Evolutionary conservation across 2,113 vertebrate genomes (phyloP), one percentile per base, ranked within the genome.

Genomic region (Engystomops pustulosus): DNA sequence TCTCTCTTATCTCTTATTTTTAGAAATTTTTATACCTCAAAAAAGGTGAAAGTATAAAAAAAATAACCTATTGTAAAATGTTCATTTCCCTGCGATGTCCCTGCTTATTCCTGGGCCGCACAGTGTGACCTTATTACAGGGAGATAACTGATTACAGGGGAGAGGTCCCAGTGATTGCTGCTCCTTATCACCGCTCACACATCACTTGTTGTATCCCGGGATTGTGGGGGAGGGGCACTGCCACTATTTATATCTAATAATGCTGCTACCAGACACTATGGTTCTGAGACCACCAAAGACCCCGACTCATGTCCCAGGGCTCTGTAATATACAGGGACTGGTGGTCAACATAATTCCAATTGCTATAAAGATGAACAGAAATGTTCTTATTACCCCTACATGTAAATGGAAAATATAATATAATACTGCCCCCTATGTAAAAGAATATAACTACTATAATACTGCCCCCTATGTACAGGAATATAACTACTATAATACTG

Each of bases 241-340:
- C 7, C 1, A 45, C 78, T 81, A 81, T 81, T 81, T 81, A 49
- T 81, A 53, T 51, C 79, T 53, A 23, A 80, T 15, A 81, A 70
- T 81, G 47, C 79, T 81, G 12, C 30, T 36, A 36, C 44, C 27
- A 36, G 76, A 23, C 12, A 6, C 51, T 8, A 44, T 25, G 14
- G 58, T 9, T 55, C 25, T 30, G 25, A 62, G n/a, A n/a, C n/a
- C n/a, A n/a, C n/a, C 58, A 6, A 62, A 41, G 30, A 38, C 17
- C 67, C 34, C 7, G 10, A 45, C 17, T 27, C 17, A 1, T 27
- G 15, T 75, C 71, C 44, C 9, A 71, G n/a, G 14, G 69, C 47
- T 49, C 15, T 49, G 15, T 49, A 49, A 2, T 17, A 49, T 12
- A 49, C 15, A 17, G 18, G 15, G 18, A 49, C 47, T 49, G n/a